Conservation (phyloP, 2,113 vertebrate species). For the Dicaeum eximium region DNA sequence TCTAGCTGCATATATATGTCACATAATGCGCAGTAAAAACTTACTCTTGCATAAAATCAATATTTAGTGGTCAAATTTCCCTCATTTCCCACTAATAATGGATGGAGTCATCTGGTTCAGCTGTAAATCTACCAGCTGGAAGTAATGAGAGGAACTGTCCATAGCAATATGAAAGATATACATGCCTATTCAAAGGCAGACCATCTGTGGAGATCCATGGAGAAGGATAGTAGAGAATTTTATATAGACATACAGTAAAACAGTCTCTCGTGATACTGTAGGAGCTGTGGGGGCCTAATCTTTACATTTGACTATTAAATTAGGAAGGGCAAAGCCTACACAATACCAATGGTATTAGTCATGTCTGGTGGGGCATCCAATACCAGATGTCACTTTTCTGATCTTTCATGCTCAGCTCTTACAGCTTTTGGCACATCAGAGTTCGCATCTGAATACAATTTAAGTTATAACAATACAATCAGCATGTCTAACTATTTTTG, state of each 20-base stretch:
- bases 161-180: slow-evolving; percentile 43
- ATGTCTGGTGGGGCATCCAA: slow-evolving; percentile 77
- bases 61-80: slow-evolving; percentile 64
- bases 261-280: slow-evolving; percentile 21
- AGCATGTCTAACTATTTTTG: slow-evolving; percentile 68
- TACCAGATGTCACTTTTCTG: slow-evolving; percentile 81
- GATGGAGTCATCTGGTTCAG: slow-evolving; percentile 55
- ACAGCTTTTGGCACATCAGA: slow-evolving; percentile 73
- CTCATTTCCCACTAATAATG: slow-evolving; percentile 62
- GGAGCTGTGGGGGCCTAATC: slow-evolving; percentile 40
- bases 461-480: slow-evolving; percentile 75
- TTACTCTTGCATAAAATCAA: slow-evolving; percentile 61
- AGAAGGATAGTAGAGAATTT: slow-evolving; percentile 5
- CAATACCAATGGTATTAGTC: slow-evolving; percentile 79
- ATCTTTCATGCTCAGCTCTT: slow-evolving; percentile 68
- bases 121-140: slow-evolving; percentile 63
- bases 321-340: slow-evolving; percentile 71
- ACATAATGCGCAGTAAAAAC: slow-evolving; percentile 16
- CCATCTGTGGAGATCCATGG: slow-evolving; percentile 18
- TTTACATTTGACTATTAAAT: slow-evolving; percentile 76
- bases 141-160: slow-evolving; percentile 57
- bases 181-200: slow-evolving; percentile 5
- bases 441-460: slow-evolving; percentile 78
- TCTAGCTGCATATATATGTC: not conserved
- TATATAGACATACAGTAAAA: slow-evolving; percentile 32